Evolutionary conservation across 2,113 vertebrate species (phyloP).

Genomic region (Mirounga angustirostris): DNA sequence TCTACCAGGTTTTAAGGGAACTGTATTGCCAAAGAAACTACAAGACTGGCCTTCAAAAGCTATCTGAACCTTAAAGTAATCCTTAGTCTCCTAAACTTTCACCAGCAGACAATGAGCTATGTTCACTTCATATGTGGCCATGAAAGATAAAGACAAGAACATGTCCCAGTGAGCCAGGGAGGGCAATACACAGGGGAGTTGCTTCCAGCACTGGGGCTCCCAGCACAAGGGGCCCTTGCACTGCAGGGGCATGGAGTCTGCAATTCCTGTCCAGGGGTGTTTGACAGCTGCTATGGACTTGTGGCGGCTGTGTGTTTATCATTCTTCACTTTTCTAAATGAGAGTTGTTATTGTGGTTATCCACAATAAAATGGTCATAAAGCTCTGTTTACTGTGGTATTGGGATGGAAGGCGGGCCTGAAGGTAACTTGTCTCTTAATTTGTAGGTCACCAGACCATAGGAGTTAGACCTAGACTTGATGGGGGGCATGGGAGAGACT

Average conservation of each 20-base stretch:
- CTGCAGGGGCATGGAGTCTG: not conserved
- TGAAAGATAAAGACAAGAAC: slow-evolving; percentile 22
- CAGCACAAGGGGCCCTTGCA: not conserved
- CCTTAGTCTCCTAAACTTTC: not conserved
- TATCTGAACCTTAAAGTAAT: slow-evolving; percentile 9
- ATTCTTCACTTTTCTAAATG: slow-evolving; percentile 61
- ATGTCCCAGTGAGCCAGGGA: not conserved
- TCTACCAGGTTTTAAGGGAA: slow-evolving; percentile 58
- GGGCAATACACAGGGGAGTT: not conserved
- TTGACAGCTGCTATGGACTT: not conserved
- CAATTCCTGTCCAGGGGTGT: not conserved
- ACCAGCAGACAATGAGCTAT: not conserved
- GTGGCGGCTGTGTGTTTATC: not conserved
- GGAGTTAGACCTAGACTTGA: not conserved
- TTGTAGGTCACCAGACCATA: slow-evolving; percentile 50
- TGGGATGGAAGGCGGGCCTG: slow-evolving; percentile 12
- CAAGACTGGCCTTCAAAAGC: slow-evolving; percentile 7
- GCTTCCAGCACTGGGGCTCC: not conserved
- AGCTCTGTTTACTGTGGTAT: slow-evolving; percentile 69
- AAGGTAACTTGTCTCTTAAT: slow-evolving; percentile 54
- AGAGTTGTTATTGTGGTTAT: slow-evolving; percentile 64
- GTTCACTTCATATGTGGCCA: not conserved
- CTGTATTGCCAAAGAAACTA: slow-evolving; percentile 64
- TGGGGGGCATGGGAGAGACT: not conserved
- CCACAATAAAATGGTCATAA: slow-evolving; percentile 61